Evolutionary conservation across 2,797 vertebrate genomes (phyloP), one percentile per base, ranked within the genome.

Genomic region (Gila robusta): DNA sequence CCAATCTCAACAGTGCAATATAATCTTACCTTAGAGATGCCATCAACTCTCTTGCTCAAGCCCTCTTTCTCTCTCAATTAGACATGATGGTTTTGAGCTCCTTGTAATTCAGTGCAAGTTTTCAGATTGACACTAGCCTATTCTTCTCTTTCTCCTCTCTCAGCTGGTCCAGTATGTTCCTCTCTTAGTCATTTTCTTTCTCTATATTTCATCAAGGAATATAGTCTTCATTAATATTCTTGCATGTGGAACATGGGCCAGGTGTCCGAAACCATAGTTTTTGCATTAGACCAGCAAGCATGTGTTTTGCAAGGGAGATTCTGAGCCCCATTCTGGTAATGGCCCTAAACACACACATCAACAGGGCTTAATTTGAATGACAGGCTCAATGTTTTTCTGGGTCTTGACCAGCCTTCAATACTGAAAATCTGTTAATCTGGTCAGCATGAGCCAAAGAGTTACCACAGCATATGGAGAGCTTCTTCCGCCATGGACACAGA

Each of bases 401-500:
- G 87, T 79, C 86, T 89, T 89, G 72, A 79, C 32, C 87, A 89
- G 89, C 56, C 89, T 83, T 88, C 79, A 86, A 78, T 83, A 74
- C 83, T 82, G 76, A 82, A 91, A 88, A 89, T 88, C 88, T 91
- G 87, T 88, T 90, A 89, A 90, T 90, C 90, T 87, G 66, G 56
- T 83, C 64, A 81, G 86, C 76, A 85, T n/a, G 62, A 87, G 87
- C 67, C 86, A 88, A 86, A 81, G 82, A 87, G 86, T 90, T 88
- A 87, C 41, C 59, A 54, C 80, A 89, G 59, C 90, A 90, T 91
- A 89, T 91, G 89, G 89, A 32, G 28, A 71, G 84, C 49, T 85
- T 88, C 76, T 86, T 84, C 80, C 70, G 41, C 86, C 73, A 84
- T 73, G 19, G 79, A 86, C 67, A 79, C 83, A 84, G 73, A 83